phyloP scores from a whole-genome alignment of 1,140 invertebrate species.

The Cheumatopsyche charites region DNA sequence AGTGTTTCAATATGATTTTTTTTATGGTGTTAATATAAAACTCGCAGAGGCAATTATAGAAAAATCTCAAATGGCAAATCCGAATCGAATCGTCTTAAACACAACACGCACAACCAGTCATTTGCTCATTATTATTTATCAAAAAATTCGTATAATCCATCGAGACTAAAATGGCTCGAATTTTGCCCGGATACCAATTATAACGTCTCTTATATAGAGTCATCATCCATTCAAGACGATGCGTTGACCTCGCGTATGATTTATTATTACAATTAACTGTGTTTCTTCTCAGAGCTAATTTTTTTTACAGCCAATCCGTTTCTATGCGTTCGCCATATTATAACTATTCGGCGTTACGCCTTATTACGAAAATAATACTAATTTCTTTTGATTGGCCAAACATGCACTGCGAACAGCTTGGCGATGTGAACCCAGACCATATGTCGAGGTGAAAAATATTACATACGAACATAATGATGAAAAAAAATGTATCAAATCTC shows the following conservation, averaged over 20 bases:
- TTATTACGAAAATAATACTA: constrained; percentile 33
- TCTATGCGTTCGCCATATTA: background rate
- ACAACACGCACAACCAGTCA: too few species aligned
- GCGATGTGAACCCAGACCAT: constrained; percentile 30
- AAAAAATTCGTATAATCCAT: background rate
- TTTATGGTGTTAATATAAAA: too few species aligned
- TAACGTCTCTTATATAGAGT: constrained; percentile 2
- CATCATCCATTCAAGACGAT: constrained; percentile 11
- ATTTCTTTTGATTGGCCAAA: constrained; percentile 32
- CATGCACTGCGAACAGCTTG: constrained; percentile 36
- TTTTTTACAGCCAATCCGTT: background rate
- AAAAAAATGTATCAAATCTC: background rate
- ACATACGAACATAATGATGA: background rate
- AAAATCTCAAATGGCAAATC: too few species aligned
- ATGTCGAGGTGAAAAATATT: constrained; percentile 31
- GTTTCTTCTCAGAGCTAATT: background rate
- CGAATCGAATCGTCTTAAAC: too few species aligned
- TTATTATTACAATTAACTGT: constrained; percentile 27
- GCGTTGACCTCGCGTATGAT: constrained; percentile 22
- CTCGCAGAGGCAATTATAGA: too few species aligned
- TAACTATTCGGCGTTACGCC: constrained; percentile 16
- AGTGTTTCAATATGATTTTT: too few species aligned
- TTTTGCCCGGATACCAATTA: constrained; percentile 11
- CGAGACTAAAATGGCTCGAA: constrained; percentile 2
- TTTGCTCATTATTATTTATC: background rate